These are phyloP conservation scores for Phasia obesa DNA, from an alignment of 2,888 invertebrate species.

Conservation along the genomic window DNA sequence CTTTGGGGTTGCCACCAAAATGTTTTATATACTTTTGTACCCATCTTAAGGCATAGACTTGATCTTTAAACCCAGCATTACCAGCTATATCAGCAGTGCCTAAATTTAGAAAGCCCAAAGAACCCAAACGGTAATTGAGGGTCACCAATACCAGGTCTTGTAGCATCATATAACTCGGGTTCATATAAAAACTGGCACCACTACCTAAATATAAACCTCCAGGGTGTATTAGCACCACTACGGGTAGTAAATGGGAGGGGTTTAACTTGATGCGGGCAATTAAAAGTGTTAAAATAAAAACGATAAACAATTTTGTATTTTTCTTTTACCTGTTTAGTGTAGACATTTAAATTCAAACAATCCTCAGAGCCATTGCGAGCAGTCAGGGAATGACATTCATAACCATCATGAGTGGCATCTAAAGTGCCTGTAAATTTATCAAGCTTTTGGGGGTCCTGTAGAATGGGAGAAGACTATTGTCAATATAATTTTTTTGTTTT, in stretches of 20 bases:
- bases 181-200: constrained; percentile 78
- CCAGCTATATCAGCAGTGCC: constrained; percentile 84
- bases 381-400: constrained; percentile 83
- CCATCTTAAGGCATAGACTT: constrained; percentile 84
- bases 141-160: constrained; percentile 85
- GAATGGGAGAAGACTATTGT: background rate
- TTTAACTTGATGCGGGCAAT: constrained; percentile 54
- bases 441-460: constrained; percentile 82
- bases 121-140: constrained; percentile 85
- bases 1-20: constrained; percentile 84
- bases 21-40: constrained; percentile 83
- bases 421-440: constrained; percentile 59
- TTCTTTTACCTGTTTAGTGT: constrained; percentile 77
- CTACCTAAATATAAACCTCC: constrained; percentile 86
- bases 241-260: constrained; percentile 80
- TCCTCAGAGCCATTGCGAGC: constrained; percentile 82
- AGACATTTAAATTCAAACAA: constrained; percentile 84
- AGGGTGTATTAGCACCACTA: constrained; percentile 86
- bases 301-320: background rate
- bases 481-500: no score
- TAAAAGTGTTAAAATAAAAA: background rate
- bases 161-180: constrained; percentile 85
- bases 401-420: constrained; percentile 83
- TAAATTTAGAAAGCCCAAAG: constrained; percentile 83
- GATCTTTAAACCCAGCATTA: constrained; percentile 85